phyloP scores from a whole-genome alignment of 2,797 vertebrate species.

The Emydoidea blandingii region DNA sequence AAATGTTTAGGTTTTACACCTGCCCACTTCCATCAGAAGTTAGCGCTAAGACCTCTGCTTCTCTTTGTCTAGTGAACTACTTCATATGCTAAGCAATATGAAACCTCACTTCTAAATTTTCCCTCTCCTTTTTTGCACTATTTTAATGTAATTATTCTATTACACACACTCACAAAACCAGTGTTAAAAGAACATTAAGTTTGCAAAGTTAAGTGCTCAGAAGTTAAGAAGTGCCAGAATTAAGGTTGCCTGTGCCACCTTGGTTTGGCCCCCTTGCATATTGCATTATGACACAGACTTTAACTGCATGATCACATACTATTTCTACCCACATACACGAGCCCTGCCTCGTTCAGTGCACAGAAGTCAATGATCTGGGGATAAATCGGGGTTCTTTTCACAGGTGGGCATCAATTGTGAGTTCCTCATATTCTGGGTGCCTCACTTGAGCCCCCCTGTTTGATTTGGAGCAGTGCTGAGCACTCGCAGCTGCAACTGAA shows the following conservation, averaged over 20 bases:
- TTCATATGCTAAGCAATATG: background rate
- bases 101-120: background rate
- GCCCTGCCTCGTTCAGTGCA: background rate
- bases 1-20: background rate
- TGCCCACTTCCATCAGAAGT: constrained; percentile 9
- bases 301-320: background rate
- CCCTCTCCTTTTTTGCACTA: accelerated
- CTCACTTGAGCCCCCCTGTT: no score
- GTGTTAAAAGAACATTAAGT: background rate
- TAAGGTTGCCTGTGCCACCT: accelerated
- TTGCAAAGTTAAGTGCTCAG: background rate
- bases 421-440: no score
- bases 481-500: no score
- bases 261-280: background rate
- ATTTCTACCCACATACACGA: background rate
- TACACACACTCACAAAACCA: background rate
- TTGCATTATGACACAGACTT: background rate
- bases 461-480: no score
- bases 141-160: background rate
- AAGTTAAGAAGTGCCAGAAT: background rate
- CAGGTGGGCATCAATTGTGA: no score
- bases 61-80: accelerated
- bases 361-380: background rate
- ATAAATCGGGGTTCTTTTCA: no score
- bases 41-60: accelerated